Base-by-base conservation (phyloP, 2,113 vertebrate species). In the Etheostoma spectabile region DNA sequence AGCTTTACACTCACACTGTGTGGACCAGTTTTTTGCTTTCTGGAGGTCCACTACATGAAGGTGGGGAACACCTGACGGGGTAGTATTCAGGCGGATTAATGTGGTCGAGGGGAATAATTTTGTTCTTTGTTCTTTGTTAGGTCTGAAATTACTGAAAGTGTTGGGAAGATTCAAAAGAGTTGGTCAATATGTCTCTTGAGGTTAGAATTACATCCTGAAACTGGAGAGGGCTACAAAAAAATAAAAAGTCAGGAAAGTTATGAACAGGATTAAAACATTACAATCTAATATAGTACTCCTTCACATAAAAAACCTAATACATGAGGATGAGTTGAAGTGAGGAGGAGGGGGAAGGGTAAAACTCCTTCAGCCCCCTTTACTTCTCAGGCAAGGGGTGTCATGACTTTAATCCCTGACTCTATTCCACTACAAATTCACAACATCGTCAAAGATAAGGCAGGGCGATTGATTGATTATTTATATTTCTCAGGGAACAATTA, bases 191-290 rank as follows among this genome's bases (percentile, higher is more conserved):
- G 8, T 51, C 48, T 22, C 16, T 27, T 51, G 27, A 52, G 12
- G 8, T 52, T 10, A 30, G 3, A 51, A 21, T 51, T 13, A 67
- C 65, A 11, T 52, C 48, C 6, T 67, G 64, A 42, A 48, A 65
- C 42, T 65, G 62, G n/a, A 46, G 62, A 19, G 62, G 42, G 38
- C 14, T 65, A 49, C 21, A 18, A 66, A 66, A 66, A 66, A 14
- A 0, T 4, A 19, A 51, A 30, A 51, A 19, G 7, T 52, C 11
- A 51, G 33, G 10, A 49, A 68, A 53, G 49, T 68, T 15, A 68
- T 68, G 48, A 68, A 53, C 24, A 68, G 27, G 24, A 30, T 67
- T 51, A 49, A 67, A 67, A 2, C 2, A 30, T 12, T 33, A 13
- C 18, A 67, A 16, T 67, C 65, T 18, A 67, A 33, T 1, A 51